Percentiles rank a stretch among this genome's conserved stretches.
Evolutionary conservation across 2,113 vertebrate species (phyloP).

Genomic region (Neoarius graeffei): DNA sequence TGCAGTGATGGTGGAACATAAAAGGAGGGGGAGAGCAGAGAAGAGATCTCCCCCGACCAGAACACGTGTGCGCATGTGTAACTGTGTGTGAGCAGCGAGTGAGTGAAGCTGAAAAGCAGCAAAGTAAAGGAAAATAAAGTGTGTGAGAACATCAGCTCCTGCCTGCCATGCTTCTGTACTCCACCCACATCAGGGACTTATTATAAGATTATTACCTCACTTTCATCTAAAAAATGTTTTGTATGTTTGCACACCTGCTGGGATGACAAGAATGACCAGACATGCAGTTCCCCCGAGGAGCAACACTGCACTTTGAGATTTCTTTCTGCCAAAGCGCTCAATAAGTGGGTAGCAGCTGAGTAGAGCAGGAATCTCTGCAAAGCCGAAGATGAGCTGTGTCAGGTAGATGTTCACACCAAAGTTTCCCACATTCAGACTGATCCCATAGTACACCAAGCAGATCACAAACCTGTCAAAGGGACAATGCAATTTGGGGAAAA

Average conservation of each 20-base stretch:
- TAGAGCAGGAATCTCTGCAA: slow-evolving; percentile 79
- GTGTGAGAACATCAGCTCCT: no score
- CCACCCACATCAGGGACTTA: no score
- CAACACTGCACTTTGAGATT: slow-evolving; percentile 65
- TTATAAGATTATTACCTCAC: no score
- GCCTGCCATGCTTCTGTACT: no score
- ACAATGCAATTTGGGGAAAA: neutral
- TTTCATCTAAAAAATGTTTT: neutral
- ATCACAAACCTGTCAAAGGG: slow-evolving; percentile 79
- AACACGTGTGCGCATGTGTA: no score
- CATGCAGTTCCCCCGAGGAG: slow-evolving; percentile 77
- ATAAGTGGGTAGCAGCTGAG: slow-evolving; percentile 69
- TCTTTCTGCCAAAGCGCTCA: slow-evolving; percentile 78
- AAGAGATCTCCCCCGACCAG: no score
- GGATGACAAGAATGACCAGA: slow-evolving; percentile 75
- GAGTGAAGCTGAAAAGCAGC: no score
- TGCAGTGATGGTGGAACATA: no score
- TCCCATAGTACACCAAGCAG: slow-evolving; percentile 83
- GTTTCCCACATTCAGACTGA: slow-evolving; percentile 83
- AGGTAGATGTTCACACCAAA: slow-evolving; percentile 86
- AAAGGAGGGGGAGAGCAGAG: no score
- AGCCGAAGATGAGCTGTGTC: slow-evolving; percentile 86
- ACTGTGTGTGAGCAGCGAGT: no score
- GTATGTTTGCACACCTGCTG: slow-evolving; percentile 72
- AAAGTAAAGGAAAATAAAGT: no score